Evolutionary conservation across 2,797 vertebrate genomes (phyloP).

Genomic region (Spondyliosoma cantharus): DNA sequence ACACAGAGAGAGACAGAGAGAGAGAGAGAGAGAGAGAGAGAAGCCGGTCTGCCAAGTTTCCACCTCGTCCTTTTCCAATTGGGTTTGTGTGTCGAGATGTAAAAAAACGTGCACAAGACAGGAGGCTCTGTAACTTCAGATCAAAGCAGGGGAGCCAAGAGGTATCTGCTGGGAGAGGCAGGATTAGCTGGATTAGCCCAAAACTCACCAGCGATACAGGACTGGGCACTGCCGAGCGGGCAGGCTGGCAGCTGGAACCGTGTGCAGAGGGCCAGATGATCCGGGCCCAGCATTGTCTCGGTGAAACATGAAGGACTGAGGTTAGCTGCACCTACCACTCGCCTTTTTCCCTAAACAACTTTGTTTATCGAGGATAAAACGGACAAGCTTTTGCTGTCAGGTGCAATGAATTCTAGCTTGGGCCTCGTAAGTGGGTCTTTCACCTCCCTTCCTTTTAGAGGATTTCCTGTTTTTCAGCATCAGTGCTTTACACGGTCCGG

Average conservation of each 20-base stretch:
- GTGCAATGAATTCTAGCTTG: conserved; percentile 54
- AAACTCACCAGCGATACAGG: conserved; percentile 68
- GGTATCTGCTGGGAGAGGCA: conserved; percentile 54
- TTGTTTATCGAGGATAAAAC: conserved; percentile 59
- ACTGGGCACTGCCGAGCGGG: conserved; percentile 53
- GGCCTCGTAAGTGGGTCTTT: conserved; percentile 46
- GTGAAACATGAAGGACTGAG: conserved; percentile 30
- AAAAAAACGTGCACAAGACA: conserved; percentile 51
- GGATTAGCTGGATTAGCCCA: conserved; percentile 77
- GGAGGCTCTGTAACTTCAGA: conserved; percentile 55
- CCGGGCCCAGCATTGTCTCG: conserved; percentile 51
- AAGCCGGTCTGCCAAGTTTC: conserved; percentile 59
- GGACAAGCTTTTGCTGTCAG: conserved; percentile 48
- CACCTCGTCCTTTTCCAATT: conserved; percentile 38
- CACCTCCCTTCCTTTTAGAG: conserved; percentile 40
- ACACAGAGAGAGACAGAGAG: not conserved
- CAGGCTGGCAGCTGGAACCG: conserved; percentile 54
- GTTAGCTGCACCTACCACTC: conserved; percentile 27
- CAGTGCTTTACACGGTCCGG: conserved; percentile 28
- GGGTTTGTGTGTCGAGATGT: conserved; percentile 47
- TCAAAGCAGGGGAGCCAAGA: conserved; percentile 73
- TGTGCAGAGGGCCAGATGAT: conserved; percentile 47
- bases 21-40: conserved; percentile 4
- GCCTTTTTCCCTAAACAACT: conserved; percentile 23
- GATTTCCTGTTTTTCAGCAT: conserved; percentile 47